Base-by-base conservation (phyloP, 2,113 vertebrate genomes). In the Dascyllus trimaculatus region DNA sequence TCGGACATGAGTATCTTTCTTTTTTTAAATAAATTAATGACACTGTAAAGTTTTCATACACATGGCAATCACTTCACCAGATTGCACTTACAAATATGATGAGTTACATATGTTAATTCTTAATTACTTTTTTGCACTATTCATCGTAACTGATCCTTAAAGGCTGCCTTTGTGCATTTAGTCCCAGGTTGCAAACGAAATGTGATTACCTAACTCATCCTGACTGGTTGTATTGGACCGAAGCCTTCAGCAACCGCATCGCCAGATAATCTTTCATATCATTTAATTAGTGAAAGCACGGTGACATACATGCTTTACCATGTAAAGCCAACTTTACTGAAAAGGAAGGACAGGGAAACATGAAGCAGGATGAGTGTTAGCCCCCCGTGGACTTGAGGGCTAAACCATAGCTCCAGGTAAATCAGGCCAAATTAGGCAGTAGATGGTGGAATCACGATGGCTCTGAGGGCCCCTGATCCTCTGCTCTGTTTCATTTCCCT, bases 391-490 rank as follows among this genome's bases (percentile, higher is more conserved):
- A 62, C 60, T 57, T 49, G 8, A 77, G 67, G 66, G 43, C 43
- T n/a, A 35, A 82, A 62, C 22, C 59, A 57, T 35, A 53, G 25
- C 81, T 71, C 40, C 43, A 52, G 53, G 64, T 76, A 58, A 87
- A 78, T 80, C 46, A 62, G 71, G 75, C 46, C 61, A 86, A 76
- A 83, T 88, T 78, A 93, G 62, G 75, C 63, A 66, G 80, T 35
- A 60, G 69, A 82, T 80, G 79, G 77, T 60, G 57, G 58, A 64
- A 65, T 75, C 32, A 73, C 59, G 48, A 48, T 7, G 32, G 59
- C 77, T 72, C 77, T n/a, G 65, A 86, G 85, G 81, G 85, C 68
- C 84, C 62, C 60, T 57, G 59, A 65, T 81, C 45, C 74, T 85
- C 65, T 74, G 71, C 73, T 82, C 53, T 59, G 68, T 62, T 78